phyloP scores from a whole-genome alignment of 2,113 vertebrate genomes.

The Pardalotus punctatus region DNA sequence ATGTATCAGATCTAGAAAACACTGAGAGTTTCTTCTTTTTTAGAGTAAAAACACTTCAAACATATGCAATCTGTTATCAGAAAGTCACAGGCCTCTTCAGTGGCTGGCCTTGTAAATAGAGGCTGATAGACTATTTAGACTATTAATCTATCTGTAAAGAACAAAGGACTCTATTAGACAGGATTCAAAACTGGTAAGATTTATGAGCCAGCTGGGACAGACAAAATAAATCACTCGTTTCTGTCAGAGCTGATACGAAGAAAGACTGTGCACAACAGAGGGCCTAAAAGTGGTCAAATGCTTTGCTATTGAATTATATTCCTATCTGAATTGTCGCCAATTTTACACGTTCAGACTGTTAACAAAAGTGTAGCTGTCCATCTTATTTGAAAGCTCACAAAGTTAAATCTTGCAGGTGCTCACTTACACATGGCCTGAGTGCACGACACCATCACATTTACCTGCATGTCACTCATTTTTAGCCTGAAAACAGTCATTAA shows the following conservation, averaged over 20 bases:
- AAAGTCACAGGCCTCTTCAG: neutral
- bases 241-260: neutral
- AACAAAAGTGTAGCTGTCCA: neutral
- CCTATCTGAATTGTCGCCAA: neutral
- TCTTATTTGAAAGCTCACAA: neutral
- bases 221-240: neutral
- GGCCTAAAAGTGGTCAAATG: neutral
- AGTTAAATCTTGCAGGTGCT: neutral
- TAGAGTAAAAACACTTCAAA: neutral
- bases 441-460: neutral
- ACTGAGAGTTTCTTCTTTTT: neutral
- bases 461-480: neutral
- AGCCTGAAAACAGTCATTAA: neutral
- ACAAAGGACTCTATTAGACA: neutral
- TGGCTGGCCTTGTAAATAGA: neutral
- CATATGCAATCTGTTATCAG: fast-evolving
- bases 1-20: neutral
- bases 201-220: neutral
- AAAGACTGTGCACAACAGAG: fast-evolving
- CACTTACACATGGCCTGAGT: neutral
- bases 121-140: too few species aligned
- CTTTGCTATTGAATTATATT: neutral
- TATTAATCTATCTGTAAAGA: neutral
- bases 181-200: neutral
- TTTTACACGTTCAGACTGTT: neutral